phyloP scores from a whole-genome alignment of 2,888 invertebrate species.

The Leptopterna dolabrata region DNA sequence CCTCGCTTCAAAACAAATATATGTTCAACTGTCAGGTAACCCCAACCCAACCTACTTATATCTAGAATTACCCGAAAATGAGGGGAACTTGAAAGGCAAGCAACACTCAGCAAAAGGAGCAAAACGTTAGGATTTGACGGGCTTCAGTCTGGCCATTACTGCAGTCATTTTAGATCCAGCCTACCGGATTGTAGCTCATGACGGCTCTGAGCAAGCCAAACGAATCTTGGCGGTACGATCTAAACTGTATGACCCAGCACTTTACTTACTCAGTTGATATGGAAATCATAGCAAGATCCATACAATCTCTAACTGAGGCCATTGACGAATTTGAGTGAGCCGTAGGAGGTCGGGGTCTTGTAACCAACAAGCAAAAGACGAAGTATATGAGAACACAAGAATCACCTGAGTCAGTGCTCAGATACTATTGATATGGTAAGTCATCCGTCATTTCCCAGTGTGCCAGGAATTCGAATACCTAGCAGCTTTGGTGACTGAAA shows the following conservation, averaged over 20 bases:
- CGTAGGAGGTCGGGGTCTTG: neutral
- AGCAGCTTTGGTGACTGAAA: neutral
- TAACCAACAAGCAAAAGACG: neutral
- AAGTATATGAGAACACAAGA: neutral
- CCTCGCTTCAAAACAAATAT: no score
- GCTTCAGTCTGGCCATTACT: no score
- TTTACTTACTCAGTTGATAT: neutral
- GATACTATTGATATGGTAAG: neutral
- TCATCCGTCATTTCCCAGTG: no score
- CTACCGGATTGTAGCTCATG: no score
- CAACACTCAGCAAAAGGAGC: no score
- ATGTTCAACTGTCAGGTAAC: no score
- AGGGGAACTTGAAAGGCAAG: no score
- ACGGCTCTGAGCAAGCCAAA: neutral
- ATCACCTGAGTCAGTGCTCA: neutral
- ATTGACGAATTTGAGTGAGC: neutral
- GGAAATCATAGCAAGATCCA: neutral
- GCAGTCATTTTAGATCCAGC: no score
- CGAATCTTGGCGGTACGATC: slow-evolving; percentile 2
- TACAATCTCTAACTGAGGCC: neutral
- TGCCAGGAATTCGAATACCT: neutral
- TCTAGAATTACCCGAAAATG: no score
- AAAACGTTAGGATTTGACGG: no score
- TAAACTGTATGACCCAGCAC: neutral
- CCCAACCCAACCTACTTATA: no score